Conservation (phyloP, 2,797 vertebrate genomes). For the Rachycentron canadum region DNA sequence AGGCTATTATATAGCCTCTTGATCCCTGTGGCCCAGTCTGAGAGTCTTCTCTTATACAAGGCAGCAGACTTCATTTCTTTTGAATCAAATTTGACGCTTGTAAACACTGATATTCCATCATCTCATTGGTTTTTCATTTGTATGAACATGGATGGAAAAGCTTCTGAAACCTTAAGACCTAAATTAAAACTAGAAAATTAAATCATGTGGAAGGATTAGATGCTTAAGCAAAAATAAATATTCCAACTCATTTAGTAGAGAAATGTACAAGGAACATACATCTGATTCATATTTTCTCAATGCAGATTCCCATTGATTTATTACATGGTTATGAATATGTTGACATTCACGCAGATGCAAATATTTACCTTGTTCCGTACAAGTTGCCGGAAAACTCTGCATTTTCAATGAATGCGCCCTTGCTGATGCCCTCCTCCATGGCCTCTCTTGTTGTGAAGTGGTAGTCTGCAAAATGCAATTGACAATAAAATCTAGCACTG, state of each 20-base stretch:
- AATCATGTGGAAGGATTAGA: not conserved
- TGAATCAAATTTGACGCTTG: not conserved
- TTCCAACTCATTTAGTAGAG: not conserved
- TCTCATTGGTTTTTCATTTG: not conserved
- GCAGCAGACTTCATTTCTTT: not conserved
- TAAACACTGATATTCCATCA: not conserved
- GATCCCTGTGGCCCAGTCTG: conserved; percentile 29
- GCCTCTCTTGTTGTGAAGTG: conserved; percentile 92
- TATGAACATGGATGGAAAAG: not conserved
- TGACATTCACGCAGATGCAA: not conserved
- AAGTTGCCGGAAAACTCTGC: conserved; percentile 96
- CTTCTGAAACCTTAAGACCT: not conserved
- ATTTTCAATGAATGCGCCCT: conserved; percentile 93
- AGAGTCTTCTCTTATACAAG: conserved; percentile 13
- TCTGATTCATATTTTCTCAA: not conserved
- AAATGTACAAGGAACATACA: not conserved
- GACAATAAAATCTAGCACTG: conserved; percentile 13
- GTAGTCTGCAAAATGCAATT: conserved; percentile 88
- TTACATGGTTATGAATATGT: not conserved
- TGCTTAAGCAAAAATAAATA: not conserved
- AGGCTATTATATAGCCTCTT: conserved; percentile 52
- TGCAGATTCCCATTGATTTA: not conserved
- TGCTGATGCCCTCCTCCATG: conserved; percentile 91
- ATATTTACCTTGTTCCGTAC: conserved; percentile 94
- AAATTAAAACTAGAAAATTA: not conserved